A percentile compares a stretch with the other conserved stretches of the same genome.
phyloP scores from a whole-genome alignment of 2,113 vertebrate genomes.

The Bos javanicus region DNA sequence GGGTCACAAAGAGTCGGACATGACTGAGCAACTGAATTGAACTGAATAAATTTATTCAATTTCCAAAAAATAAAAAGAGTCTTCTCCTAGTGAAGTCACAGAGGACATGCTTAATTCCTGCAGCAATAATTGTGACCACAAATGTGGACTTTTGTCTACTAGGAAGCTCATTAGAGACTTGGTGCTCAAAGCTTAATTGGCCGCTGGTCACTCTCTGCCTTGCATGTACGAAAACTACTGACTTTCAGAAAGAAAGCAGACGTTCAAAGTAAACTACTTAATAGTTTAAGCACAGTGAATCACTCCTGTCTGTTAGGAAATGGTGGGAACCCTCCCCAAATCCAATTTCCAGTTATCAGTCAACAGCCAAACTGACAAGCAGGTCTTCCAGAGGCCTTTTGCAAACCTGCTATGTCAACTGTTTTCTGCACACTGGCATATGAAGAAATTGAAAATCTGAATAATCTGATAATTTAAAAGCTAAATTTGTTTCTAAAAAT shows the following conservation, averaged over 20 bases:
- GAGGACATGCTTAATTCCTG: neutral
- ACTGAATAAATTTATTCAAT: neutral
- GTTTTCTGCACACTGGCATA: neutral
- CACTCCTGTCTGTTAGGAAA: neutral
- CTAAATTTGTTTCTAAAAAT: neutral
- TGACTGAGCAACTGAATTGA: neutral
- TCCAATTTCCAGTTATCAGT: neutral
- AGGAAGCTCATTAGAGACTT: neutral
- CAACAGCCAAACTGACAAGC: neutral
- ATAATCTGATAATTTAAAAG: neutral
- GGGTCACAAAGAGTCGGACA: neutral
- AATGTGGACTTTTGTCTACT: neutral
- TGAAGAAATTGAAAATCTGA: neutral
- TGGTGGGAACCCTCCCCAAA: neutral
- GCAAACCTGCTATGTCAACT: neutral
- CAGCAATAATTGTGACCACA: neutral
- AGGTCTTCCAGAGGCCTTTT: neutral
- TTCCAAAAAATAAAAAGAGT: neutral
- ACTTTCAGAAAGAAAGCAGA: neutral
- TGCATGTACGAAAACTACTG: neutral
- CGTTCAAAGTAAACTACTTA: neutral
- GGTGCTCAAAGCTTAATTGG: neutral
- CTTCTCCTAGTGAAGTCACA: neutral
- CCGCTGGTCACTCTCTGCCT: neutral
- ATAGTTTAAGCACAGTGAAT: neutral